Conservation (phyloP, 1,140 invertebrate species). For the Atopsyche davidsoni region DNA sequence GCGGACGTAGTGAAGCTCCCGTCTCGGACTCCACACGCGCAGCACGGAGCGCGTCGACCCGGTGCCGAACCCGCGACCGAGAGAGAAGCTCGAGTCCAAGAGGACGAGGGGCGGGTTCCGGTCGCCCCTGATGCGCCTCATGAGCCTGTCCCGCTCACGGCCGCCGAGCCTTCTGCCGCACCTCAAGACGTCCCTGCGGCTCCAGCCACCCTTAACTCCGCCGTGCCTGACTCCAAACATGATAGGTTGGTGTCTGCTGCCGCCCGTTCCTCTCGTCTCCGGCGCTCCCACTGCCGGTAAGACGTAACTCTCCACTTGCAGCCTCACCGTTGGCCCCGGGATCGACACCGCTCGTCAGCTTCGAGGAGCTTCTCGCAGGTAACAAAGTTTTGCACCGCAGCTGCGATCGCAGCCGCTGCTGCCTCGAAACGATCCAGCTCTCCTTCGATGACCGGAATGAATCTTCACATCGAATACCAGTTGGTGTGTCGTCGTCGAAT, state of each 20-base stretch:
- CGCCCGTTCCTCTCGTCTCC: not conserved
- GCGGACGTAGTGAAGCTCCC: slow-evolving; percentile 11
- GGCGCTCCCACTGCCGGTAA: slow-evolving; percentile 38
- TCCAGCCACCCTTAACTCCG: too few species aligned
- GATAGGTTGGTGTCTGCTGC: slow-evolving; percentile 24
- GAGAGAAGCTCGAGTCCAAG: too few species aligned
- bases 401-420: too few species aligned
- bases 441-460: not conserved
- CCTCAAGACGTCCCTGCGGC: too few species aligned
- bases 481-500: slow-evolving; percentile 3
- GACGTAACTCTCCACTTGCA: slow-evolving; percentile 41
- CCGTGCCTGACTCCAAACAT: slow-evolving; percentile 17
- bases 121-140: too few species aligned
- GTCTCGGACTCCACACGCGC: slow-evolving; percentile 11
- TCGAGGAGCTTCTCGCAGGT: slow-evolving; percentile 3
- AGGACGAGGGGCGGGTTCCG: too few species aligned
- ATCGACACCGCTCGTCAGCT: slow-evolving; percentile 34
- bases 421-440: too few species aligned
- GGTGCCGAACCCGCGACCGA: slow-evolving; percentile 13
- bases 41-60: slow-evolving; percentile 16
- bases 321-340: slow-evolving; percentile 42
- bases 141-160: too few species aligned
- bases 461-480: too few species aligned
- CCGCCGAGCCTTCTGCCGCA: too few species aligned
- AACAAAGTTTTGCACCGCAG: slow-evolving; percentile 30